Conservation (phyloP, 2,888 invertebrate genomes). For the Tetragnatha montana region DNA sequence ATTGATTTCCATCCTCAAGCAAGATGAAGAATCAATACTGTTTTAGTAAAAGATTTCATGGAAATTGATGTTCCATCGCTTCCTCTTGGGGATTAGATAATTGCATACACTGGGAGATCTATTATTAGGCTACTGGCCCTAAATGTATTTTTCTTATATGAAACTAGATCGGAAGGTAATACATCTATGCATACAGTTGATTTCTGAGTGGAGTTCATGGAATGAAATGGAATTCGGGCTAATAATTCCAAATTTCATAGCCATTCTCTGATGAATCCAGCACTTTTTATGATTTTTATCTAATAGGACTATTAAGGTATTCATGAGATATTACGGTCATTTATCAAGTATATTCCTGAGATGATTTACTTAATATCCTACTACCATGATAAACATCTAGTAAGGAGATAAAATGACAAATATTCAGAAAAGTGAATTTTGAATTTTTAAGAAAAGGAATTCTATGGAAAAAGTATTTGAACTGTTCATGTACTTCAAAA, state of each 20-base stretch:
- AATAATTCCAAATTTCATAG: neutral
- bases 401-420: too few relatives aligned
- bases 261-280: too few relatives aligned
- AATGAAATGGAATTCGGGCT: neutral
- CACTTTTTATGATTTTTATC: too few relatives aligned
- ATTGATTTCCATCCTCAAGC: neutral
- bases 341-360: too few relatives aligned
- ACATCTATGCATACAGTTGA: neutral
- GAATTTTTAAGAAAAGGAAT: too few relatives aligned
- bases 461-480: too few relatives aligned
- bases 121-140: neutral
- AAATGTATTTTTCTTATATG: neutral
- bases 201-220: neutral
- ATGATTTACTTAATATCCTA: too few relatives aligned
- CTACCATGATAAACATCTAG: too few relatives aligned
- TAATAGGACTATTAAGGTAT: too few relatives aligned
- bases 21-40: neutral
- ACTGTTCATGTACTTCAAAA: too few relatives aligned
- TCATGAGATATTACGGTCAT: too few relatives aligned
- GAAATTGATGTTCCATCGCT: neutral
- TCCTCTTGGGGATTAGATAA: neutral
- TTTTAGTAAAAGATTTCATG: conserved; percentile 1
- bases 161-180: neutral
- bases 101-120: neutral
- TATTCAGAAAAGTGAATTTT: too few relatives aligned